phyloP scores from a whole-genome alignment of 2,888 invertebrate genomes.

The Drosophila testacea region DNA sequence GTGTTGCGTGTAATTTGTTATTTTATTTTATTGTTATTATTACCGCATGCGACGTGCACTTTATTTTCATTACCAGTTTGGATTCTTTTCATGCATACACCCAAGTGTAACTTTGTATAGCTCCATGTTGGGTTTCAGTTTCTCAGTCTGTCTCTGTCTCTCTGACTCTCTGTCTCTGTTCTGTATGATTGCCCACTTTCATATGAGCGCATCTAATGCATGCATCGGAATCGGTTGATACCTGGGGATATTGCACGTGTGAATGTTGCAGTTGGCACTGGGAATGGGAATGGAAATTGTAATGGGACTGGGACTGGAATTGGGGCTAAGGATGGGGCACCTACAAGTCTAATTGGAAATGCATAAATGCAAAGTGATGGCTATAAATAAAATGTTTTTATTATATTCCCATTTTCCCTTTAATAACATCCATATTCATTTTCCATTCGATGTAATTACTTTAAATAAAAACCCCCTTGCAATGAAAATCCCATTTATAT shows the following conservation, averaged over 20 bases:
- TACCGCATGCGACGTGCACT: constrained; percentile 82
- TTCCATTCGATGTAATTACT: neutral
- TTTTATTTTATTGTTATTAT: constrained; percentile 84
- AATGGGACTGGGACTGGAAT: neutral
- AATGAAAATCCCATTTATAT: neutral
- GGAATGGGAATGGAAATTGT: constrained; percentile 1
- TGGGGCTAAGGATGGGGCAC: constrained; percentile 20
- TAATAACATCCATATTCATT: neutral
- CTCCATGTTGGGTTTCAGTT: constrained; percentile 30
- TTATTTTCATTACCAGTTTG: constrained; percentile 81
- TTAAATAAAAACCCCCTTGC: neutral
- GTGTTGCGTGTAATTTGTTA: constrained; percentile 84
- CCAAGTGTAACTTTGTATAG: constrained; percentile 59
- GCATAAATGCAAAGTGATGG: constrained; percentile 71
- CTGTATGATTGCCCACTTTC: constrained; percentile 17
- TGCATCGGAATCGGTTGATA: constrained; percentile 54
- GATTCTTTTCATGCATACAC: constrained; percentile 75
- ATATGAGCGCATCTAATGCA: constrained; percentile 65
- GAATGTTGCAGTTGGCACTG: constrained; percentile 60
- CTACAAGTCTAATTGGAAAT: constrained; percentile 68
- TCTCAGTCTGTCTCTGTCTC: neutral
- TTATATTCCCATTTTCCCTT: constrained; percentile 26
- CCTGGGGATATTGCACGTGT: constrained; percentile 64
- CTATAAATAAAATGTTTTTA: constrained; percentile 62
- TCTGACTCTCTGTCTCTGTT: constrained; percentile 4